A percentile compares a stretch with the other conserved stretches of the same genome.
phyloP scores from a whole-genome alignment of 2,113 vertebrate species.

The Pseudorasbora parva region DNA sequence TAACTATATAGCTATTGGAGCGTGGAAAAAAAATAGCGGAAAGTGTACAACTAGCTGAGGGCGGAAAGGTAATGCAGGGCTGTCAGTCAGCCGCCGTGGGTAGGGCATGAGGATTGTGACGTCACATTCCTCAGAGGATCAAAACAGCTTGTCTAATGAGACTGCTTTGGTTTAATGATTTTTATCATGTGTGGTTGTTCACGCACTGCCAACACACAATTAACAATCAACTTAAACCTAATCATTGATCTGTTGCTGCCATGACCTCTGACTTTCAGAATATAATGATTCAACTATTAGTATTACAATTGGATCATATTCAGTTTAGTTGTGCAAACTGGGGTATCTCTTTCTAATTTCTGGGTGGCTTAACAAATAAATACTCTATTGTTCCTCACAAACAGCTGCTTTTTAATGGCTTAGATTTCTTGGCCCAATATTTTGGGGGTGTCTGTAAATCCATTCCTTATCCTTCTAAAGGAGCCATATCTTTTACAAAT shows the following conservation, averaged over 20 bases:
- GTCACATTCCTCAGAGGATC: no score
- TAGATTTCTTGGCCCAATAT: slow-evolving; percentile 32
- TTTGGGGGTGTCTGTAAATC: slow-evolving; percentile 32
- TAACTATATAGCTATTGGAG: no score
- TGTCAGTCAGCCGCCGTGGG: no score
- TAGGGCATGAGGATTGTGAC: no score
- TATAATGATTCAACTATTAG: background rate
- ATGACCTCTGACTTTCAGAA: slow-evolving; percentile 1
- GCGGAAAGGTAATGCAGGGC: no score
- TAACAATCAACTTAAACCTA: no score
- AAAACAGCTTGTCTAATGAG: no score
- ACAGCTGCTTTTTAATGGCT: slow-evolving; percentile 24
- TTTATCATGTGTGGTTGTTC: no score
- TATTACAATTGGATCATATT: background rate
- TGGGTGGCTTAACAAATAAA: background rate
- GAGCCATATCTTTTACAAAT: slow-evolving; percentile 32
- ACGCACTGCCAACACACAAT: no score
- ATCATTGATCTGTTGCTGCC: background rate
- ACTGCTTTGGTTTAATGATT: no score
- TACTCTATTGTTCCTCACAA: background rate
- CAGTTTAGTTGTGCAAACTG: slow-evolving; percentile 2
- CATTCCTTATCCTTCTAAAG: slow-evolving; percentile 49
- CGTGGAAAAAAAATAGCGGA: no score
- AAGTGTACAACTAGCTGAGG: no score
- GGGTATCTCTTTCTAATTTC: slow-evolving; percentile 28